Evolutionary conservation across 2,113 vertebrate species (phyloP), one percentile per base, ranked within the genome.

Genomic region (Aix galericulata): DNA sequence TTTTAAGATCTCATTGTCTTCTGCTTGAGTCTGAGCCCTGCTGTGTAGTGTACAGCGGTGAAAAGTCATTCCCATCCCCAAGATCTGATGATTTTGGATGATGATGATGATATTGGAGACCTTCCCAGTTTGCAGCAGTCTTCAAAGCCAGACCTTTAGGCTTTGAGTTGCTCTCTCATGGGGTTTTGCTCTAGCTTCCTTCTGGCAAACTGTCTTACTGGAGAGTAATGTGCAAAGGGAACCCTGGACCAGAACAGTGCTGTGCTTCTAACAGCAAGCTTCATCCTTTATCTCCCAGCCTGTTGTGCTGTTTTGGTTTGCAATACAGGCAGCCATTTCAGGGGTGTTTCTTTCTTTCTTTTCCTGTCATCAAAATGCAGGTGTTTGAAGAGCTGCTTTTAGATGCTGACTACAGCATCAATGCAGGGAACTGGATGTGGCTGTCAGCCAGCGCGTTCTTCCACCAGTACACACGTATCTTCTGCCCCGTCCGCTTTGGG

Each of bases 391-490:
- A 98, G 94, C 71, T 96, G 82, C 97, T 98, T 40, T 75, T 97
- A 58, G 97, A 97, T 52, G 97, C 97, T 13, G 97, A 98, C 69
- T 97, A 97, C 86, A 96, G 97, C 64, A 91, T 97, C 69, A 97
- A 97, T 0, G 97, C 97, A 2, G 97, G 97, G 22, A 97, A 98
- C 91, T 98, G 96, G 97, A 96, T 97, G 97, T 97, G 97, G 97
- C 91, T 97, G 59, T 97, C 97, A 2, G 97, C 97, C 91, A 98
- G 96, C 0, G 97, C 97, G 11, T 98, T 98, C 96, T 97, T 96
- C 89, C 97, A 97, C 86, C 97, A 86, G 60, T 97, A 97, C 91
- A 96, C 86, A 0, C 75, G 97, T 44, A 97, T 97, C 86, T 96
- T 97, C 93, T 97, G 97, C 66, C 97, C 97, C 0, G 56, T 98